Evolutionary conservation across 2,113 vertebrate species (phyloP).

Genomic region (Podarcis muralis): DNA sequence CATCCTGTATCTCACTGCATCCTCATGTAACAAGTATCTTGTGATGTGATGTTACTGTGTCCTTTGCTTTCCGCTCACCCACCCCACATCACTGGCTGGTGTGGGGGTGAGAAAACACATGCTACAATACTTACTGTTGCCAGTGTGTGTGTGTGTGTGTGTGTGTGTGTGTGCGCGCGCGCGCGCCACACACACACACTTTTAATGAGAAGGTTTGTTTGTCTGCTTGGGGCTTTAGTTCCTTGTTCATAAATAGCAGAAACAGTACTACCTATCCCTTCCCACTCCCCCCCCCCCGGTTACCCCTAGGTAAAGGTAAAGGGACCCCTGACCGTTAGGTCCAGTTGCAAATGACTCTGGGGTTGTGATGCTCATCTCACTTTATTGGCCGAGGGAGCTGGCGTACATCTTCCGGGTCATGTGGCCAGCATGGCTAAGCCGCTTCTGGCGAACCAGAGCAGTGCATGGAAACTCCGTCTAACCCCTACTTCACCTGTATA

Average conservation of each 20-base stretch:
- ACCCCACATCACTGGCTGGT: not conserved
- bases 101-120: not conserved
- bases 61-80: not conserved
- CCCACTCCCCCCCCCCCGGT: slow-evolving; percentile 5
- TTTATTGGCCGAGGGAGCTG: no score
- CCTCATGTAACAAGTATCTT: not conserved
- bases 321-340: no score
- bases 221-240: slow-evolving; percentile 45
- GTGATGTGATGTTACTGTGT: not conserved
- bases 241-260: slow-evolving; percentile 38
- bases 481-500: slow-evolving; percentile 12
- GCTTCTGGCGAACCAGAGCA: no score
- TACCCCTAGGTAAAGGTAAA: no score
- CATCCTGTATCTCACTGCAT: not conserved
- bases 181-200: no score
- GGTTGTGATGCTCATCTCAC: no score
- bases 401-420: no score
- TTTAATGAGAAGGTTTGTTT: slow-evolving; percentile 31
- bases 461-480: no score
- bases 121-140: not conserved
- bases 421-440: no score
- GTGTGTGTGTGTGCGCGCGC: no score
- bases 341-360: no score
- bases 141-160: no score
- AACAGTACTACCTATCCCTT: slow-evolving; percentile 31